Percentiles rank a stretch among this genome's conserved stretches.
These are phyloP conservation scores for Trissoscelio sp. DNA, from an alignment of 2,888 invertebrate genomes.

Conservation along the genomic window DNA sequence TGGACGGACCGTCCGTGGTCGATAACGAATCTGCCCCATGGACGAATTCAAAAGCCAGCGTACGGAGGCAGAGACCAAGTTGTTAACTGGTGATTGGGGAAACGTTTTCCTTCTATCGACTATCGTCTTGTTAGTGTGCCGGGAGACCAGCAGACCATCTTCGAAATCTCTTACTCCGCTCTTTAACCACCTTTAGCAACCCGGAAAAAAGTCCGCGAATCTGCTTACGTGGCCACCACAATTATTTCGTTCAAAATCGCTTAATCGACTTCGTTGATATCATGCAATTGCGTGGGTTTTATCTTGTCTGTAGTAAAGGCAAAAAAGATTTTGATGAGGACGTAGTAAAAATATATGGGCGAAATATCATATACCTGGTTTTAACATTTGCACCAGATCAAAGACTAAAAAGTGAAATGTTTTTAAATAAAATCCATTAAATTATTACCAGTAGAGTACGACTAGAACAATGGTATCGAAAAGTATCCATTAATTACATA, in stretches of 20 bases:
- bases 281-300: no score
- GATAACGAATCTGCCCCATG: slow-evolving; percentile 78
- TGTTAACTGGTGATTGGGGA: slow-evolving; percentile 81
- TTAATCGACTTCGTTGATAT: no score
- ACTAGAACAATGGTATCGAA: no score
- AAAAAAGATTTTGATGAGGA: no score
- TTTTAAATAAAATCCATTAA: no score
- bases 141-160: slow-evolving; percentile 66
- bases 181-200: slow-evolving; percentile 75
- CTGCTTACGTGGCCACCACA: slow-evolving; percentile 47
- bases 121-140: slow-evolving; percentile 78
- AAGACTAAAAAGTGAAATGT: no score
- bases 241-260: slow-evolving; percentile 42
- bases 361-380: no score
- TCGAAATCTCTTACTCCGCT: slow-evolving; percentile 75
- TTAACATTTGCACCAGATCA: no score
- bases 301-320: no score
- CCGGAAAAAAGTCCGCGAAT: slow-evolving; percentile 72
- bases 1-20: slow-evolving; percentile 72
- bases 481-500: no score
- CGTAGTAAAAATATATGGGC: no score
- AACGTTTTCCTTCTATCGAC: slow-evolving; percentile 79
- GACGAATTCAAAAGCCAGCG: slow-evolving; percentile 80
- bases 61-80: slow-evolving; percentile 79
- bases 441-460: no score